Evolutionary conservation across 2,113 vertebrate species (phyloP).

Genomic region (Sclerurus mexicanus): DNA sequence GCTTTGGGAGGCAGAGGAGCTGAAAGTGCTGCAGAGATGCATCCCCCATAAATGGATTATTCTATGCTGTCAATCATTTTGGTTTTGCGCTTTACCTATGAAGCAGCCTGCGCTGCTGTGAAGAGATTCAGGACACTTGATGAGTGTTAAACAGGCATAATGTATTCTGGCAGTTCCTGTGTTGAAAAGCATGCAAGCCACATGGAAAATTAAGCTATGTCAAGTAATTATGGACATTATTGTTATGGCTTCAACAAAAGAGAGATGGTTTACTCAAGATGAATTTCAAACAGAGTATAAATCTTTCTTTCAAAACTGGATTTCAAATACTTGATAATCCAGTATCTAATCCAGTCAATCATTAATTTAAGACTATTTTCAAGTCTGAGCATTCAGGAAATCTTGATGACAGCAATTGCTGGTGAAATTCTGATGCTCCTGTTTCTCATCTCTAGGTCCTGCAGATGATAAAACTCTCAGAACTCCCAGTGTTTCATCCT

Average conservation of each 20-base stretch:
- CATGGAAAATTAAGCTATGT: background rate
- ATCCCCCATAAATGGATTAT: background rate
- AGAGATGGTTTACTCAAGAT: background rate
- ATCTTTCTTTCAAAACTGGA: background rate
- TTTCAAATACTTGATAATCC: background rate
- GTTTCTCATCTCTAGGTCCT: background rate
- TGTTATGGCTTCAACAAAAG: background rate
- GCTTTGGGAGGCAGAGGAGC: background rate
- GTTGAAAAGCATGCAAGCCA: background rate
- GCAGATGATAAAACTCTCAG: background rate
- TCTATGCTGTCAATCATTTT: background rate
- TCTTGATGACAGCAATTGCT: background rate
- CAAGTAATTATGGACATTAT: background rate
- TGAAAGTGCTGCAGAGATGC: background rate
- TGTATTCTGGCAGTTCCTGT: background rate
- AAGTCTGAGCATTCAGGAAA: background rate
- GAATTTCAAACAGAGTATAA: background rate
- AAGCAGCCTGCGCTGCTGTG: background rate
- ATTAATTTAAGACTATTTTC: background rate
- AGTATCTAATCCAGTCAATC: background rate
- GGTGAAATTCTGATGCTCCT: background rate
- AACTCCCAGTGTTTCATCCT: background rate
- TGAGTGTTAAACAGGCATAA: background rate
- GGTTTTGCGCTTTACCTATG: background rate
- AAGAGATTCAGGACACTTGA: background rate